Conservation (phyloP, 2,888 invertebrate genomes). For the Pseudanteris insignis region DNA sequence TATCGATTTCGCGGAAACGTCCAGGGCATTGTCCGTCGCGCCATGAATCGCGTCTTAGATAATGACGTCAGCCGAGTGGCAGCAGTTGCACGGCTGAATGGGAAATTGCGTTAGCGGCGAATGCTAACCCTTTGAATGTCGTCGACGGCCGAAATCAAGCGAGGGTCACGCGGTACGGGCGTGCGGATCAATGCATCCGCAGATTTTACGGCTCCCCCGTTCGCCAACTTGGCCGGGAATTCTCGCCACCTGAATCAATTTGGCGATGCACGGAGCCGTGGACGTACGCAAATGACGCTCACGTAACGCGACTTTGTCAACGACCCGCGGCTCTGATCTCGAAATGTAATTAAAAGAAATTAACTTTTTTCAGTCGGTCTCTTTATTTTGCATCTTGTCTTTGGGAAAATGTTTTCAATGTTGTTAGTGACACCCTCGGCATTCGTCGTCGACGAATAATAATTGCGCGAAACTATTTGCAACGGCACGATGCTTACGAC, state of each 20-base stretch:
- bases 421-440: too few species aligned
- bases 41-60: constrained; percentile 37
- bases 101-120: constrained; percentile 39
- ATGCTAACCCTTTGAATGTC: constrained; percentile 50
- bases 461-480: too few species aligned
- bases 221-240: constrained; percentile 32
- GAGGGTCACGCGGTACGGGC: constrained; percentile 44
- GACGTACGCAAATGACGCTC: constrained; percentile 43
- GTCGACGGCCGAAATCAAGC: constrained; percentile 42
- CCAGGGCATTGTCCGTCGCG: constrained; percentile 24
- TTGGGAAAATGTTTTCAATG: too few species aligned
- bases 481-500: too few species aligned
- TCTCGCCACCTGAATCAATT: constrained; percentile 52
- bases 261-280: constrained; percentile 45
- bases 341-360: too few species aligned
- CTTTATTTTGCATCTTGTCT: too few species aligned
- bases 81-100: constrained; percentile 43
- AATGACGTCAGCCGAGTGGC: constrained; percentile 37
- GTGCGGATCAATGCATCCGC: constrained; percentile 51
- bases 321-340: too few species aligned
- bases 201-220: constrained; percentile 41
- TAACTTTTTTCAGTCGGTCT: too few species aligned
- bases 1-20: constrained; percentile 28
- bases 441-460: too few species aligned
- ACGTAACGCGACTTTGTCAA: constrained; percentile 56